Conservation (phyloP, 1,140 invertebrate species). For the Eubasilissa regina region DNA sequence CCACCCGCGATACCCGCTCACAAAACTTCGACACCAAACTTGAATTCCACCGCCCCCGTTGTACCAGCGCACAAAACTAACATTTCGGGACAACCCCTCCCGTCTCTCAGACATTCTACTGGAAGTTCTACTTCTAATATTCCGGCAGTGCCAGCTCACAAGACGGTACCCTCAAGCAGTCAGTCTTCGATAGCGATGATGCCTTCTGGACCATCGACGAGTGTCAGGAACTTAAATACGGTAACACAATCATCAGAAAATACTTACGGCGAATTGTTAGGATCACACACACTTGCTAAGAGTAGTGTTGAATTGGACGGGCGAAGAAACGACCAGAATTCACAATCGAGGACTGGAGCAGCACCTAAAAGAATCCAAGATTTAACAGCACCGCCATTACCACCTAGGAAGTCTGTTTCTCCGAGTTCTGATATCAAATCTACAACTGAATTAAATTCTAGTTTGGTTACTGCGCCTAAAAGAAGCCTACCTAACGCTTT, state of each 20-base stretch:
- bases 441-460: slow-evolving; percentile 27
- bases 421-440: slow-evolving; percentile 61
- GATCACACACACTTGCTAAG: slow-evolving; percentile 34
- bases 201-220: slow-evolving; percentile 45
- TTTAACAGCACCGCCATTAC: slow-evolving; percentile 67
- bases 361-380: slow-evolving; percentile 62
- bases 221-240: slow-evolving; percentile 53
- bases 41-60: slow-evolving; percentile 37
- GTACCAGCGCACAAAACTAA: slow-evolving; percentile 45
- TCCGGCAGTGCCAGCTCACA: slow-evolving; percentile 54
- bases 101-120: slow-evolving; percentile 10
- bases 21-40: slow-evolving; percentile 29
- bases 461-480: slow-evolving; percentile 12
- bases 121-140: slow-evolving; percentile 32
- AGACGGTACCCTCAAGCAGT: slow-evolving; percentile 26
- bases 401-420: slow-evolving; percentile 68
- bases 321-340: slow-evolving; percentile 27
- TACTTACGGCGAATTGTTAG: slow-evolving; percentile 62
- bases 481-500: not conserved
- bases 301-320: slow-evolving; percentile 26
- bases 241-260: slow-evolving; percentile 63
- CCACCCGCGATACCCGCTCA: slow-evolving; percentile 40
- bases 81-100: not conserved
- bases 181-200: slow-evolving; percentile 31
- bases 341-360: slow-evolving; percentile 55